Evolutionary conservation across 2,113 vertebrate species (phyloP).

Genomic region (Ahaetulla prasina): DNA sequence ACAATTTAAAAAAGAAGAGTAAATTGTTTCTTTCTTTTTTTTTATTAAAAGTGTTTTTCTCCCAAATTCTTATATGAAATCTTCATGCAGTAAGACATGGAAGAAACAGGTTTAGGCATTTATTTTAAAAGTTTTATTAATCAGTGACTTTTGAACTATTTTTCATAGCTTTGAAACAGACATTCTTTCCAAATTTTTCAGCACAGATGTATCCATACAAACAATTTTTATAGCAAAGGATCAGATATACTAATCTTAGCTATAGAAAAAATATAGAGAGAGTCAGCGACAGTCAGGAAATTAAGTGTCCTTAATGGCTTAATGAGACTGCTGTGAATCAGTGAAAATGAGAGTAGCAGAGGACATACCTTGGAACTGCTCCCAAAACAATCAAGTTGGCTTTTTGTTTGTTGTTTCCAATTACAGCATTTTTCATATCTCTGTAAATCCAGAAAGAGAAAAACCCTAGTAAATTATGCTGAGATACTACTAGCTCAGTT

Average conservation of each 20-base stretch:
- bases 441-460: slow-evolving; percentile 77
- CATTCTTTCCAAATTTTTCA: slow-evolving; percentile 40
- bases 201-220: slow-evolving; percentile 43
- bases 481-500: slow-evolving; percentile 61
- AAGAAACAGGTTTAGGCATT: background rate
- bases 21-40: background rate
- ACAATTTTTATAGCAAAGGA: slow-evolving; percentile 42
- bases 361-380: slow-evolving; percentile 92
- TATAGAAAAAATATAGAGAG: slow-evolving; percentile 40
- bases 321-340: slow-evolving; percentile 54
- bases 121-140: background rate
- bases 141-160: slow-evolving; percentile 23
- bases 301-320: slow-evolving; percentile 46
- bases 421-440: slow-evolving; percentile 99
- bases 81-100: background rate
- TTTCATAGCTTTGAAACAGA: slow-evolving; percentile 8
- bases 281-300: slow-evolving; percentile 48
- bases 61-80: background rate
- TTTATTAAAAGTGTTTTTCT: background rate
- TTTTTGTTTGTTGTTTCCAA: slow-evolving; percentile 99
- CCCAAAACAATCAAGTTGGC: slow-evolving; percentile 98
- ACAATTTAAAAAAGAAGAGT: background rate
- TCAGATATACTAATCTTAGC: slow-evolving; percentile 38
- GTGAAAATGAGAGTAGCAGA: slow-evolving; percentile 63
- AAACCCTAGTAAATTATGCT: slow-evolving; percentile 64